A percentile compares a stretch with the other conserved stretches of the same genome.
phyloP scores from a whole-genome alignment of 2,113 vertebrate species.

The Chionodraco myersi region DNA sequence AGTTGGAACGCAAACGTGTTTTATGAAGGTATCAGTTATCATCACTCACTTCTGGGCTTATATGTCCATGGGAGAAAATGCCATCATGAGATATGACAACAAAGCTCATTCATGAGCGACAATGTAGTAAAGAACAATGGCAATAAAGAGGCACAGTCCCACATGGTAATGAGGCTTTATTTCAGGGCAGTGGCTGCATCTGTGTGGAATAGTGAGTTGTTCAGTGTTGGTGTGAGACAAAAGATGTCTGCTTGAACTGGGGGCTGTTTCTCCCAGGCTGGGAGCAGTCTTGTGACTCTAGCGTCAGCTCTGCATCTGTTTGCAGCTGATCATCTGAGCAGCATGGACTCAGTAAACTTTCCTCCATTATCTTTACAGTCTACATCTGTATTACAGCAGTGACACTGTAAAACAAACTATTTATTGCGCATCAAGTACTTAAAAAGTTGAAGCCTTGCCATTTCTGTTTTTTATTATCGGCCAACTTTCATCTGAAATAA shows the following conservation, averaged over 20 bases:
- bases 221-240: slow-evolving; percentile 78
- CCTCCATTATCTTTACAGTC: slow-evolving; percentile 58
- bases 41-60: slow-evolving; percentile 54
- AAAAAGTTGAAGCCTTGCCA: neutral
- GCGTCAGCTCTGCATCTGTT: slow-evolving; percentile 82
- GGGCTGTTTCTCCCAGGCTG: slow-evolving; percentile 76
- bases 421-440: neutral
- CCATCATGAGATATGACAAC: slow-evolving; percentile 62
- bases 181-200: slow-evolving; percentile 70
- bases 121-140: slow-evolving; percentile 67
- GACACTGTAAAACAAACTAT: slow-evolving; percentile 4
- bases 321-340: slow-evolving; percentile 84
- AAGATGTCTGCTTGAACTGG: slow-evolving; percentile 75
- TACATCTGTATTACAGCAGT: slow-evolving; percentile 39
- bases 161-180: slow-evolving; percentile 75
- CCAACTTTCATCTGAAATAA: neutral
- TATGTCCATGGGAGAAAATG: slow-evolving; percentile 49
- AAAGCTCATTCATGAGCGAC: slow-evolving; percentile 65
- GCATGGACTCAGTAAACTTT: slow-evolving; percentile 62
- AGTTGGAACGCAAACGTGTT: slow-evolving; percentile 61
- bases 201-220: slow-evolving; percentile 70
- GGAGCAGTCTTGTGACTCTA: slow-evolving; percentile 84
- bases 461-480: slow-evolving; percentile 3
- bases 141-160: slow-evolving; percentile 74
- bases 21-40: slow-evolving; percentile 66